Evolutionary conservation across 2,888 invertebrate genomes (phyloP).

Genomic region (Bhutanitis thaidina): DNA sequence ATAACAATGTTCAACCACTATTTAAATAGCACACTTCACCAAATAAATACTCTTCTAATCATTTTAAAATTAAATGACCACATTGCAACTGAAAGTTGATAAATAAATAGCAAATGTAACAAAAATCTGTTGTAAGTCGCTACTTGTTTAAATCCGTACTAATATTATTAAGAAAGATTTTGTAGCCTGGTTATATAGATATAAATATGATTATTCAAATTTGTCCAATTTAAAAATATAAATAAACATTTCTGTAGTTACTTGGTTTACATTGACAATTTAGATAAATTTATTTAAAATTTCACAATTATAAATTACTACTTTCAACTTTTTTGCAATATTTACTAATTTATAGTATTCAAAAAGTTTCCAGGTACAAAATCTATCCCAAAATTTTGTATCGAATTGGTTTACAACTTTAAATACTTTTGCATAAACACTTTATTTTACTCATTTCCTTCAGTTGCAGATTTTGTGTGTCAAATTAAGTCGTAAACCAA

Average conservation of each 20-base stretch:
- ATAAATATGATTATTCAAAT: too few relatives aligned
- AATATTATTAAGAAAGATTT: constrained; percentile 62
- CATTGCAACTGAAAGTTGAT: constrained; percentile 14
- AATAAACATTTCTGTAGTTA: too few relatives aligned
- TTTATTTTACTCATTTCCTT: too few relatives aligned
- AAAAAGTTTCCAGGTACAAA: constrained; percentile 39
- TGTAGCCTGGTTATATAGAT: constrained; percentile 52
- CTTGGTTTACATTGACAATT: too few relatives aligned
- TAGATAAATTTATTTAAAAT: too few relatives aligned
- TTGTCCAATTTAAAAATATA: too few relatives aligned
- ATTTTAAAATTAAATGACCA: constrained; percentile 9
- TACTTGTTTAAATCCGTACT: constrained; percentile 36
- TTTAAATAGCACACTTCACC: constrained; percentile 15
- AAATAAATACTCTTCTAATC: constrained; percentile 17
- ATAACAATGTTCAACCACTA: constrained; percentile 18
- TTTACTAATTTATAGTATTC: background rate
- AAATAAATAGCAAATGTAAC: constrained; percentile 33
- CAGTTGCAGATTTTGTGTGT: too few relatives aligned
- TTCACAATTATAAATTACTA: too few relatives aligned
- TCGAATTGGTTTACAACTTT: constrained; percentile 43
- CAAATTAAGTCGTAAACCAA: constrained; percentile 22
- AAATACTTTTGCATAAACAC: background rate
- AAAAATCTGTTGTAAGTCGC: constrained; percentile 27
- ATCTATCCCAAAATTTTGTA: constrained; percentile 37
- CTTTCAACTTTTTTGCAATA: background rate